These are phyloP conservation scores for Rhinogobio ventralis DNA, from an alignment of 2,797 vertebrate genomes.

Conservation along the genomic window DNA sequence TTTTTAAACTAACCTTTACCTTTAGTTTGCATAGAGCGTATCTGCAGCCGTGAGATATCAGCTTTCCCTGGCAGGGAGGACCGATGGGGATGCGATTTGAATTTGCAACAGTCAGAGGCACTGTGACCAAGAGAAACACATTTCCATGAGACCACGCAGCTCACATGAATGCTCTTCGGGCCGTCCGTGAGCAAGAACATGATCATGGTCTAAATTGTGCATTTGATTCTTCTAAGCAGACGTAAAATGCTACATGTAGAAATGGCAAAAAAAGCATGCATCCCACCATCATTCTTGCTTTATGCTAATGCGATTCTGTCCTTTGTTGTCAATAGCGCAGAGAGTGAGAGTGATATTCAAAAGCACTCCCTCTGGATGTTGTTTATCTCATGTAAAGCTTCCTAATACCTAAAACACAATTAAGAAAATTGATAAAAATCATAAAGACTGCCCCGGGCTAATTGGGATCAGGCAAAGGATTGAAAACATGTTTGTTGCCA, in stretches of 20 bases:
- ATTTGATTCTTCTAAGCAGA: slow-evolving; percentile 10
- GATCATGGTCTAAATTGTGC: slow-evolving; percentile 12
- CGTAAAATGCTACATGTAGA: neutral
- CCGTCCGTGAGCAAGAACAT: neutral
- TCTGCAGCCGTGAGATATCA: slow-evolving; percentile 35
- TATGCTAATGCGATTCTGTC: slow-evolving; percentile 16
- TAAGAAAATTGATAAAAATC: slow-evolving; percentile 70
- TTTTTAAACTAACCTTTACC: slow-evolving; percentile 32
- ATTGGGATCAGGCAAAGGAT: slow-evolving; percentile 57
- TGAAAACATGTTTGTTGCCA: slow-evolving; percentile 70
- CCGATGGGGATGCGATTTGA: slow-evolving; percentile 27
- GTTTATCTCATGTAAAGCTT: slow-evolving; percentile 64
- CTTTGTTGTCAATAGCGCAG: slow-evolving; percentile 26
- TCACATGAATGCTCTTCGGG: neutral
- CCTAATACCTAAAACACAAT: slow-evolving; percentile 55
- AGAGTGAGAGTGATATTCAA: slow-evolving; percentile 58
- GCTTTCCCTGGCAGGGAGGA: slow-evolving; percentile 26
- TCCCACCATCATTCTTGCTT: neutral
- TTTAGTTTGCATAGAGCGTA: slow-evolving; percentile 39
- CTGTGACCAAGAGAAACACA: slow-evolving; percentile 25
- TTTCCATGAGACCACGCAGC: neutral
- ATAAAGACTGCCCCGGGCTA: slow-evolving; percentile 64
- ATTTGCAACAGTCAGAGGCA: slow-evolving; percentile 32
- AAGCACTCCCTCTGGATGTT: slow-evolving; percentile 55
- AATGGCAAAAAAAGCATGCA: neutral